These are phyloP conservation scores for Epizoanthus scotinus DNA, from an alignment of 92 coral and sea anemone genomes.

Conservation along the genomic window DNA sequence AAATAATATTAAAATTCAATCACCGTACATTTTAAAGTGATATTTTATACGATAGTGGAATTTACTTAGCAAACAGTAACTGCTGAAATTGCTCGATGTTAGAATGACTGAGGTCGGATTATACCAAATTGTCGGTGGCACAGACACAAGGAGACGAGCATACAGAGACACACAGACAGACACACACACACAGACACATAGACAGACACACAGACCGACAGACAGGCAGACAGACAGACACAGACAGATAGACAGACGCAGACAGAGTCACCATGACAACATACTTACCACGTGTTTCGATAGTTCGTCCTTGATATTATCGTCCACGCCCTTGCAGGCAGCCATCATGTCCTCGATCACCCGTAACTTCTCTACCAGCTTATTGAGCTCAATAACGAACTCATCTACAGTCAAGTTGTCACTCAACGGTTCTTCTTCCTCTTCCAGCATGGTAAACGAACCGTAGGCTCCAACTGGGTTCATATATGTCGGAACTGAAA, in stretches of 20 bases:
- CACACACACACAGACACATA: not conserved
- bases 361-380: conserved; percentile 82
- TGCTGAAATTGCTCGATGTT: no score
- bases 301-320: conserved; percentile 80
- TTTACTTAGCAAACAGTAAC: no score
- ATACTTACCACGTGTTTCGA: conserved; percentile 93
- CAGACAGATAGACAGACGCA: not conserved
- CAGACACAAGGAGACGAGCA: no score
- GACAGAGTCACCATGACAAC: not conserved
- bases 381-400: conserved; percentile 83
- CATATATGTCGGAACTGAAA: not conserved
- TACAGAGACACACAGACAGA: not conserved
- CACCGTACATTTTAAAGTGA: no score
- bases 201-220: not conserved
- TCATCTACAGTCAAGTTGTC: conserved; percentile 78
- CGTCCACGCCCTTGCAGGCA: conserved; percentile 56
- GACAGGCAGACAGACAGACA: not conserved
- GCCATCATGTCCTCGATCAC: conserved; percentile 90
- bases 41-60: no score
- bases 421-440: conserved; percentile 63
- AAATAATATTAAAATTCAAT: no score
- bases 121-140: no score
- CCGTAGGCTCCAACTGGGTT: conserved; percentile 27
- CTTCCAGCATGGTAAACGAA: conserved; percentile 59
- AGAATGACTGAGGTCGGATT: no score